Evolutionary conservation across 2,888 invertebrate species (phyloP).

Genomic region (Eilema caniola): DNA sequence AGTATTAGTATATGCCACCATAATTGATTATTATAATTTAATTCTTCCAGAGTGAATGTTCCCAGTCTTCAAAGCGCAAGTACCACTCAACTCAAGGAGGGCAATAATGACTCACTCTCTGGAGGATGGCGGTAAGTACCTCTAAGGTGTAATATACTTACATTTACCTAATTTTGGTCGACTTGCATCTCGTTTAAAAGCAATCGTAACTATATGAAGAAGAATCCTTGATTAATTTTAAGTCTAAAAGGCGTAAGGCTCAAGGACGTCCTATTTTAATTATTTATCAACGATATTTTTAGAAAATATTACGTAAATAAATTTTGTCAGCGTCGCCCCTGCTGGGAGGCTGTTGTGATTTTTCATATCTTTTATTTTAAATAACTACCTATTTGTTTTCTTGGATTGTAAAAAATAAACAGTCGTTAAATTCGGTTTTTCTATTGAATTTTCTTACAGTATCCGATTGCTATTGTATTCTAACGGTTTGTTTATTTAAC

Average conservation of each 20-base stretch:
- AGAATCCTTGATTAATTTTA: background rate
- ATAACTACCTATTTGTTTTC: background rate
- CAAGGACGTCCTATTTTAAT: background rate
- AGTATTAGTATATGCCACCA: background rate
- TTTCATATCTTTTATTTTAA: background rate
- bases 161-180: background rate
- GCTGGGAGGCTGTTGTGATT: background rate
- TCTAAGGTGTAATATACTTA: background rate
- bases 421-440: background rate
- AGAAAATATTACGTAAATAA: too few species aligned
- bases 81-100: constrained; percentile 77
- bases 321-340: background rate
- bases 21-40: background rate
- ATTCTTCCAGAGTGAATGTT: constrained; percentile 68
- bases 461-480: background rate
- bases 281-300: too few species aligned
- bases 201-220: background rate
- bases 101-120: constrained; percentile 71
- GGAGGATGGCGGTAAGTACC: constrained; percentile 78
- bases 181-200: background rate
- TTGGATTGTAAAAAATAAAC: background rate
- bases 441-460: background rate
- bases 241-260: background rate
- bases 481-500: background rate
- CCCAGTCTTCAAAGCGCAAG: constrained; percentile 79